Percentiles rank a stretch among this genome's conserved stretches.
phyloP scores from a whole-genome alignment of 1,140 invertebrate genomes.

The Teleopsis dalmanni region DNA sequence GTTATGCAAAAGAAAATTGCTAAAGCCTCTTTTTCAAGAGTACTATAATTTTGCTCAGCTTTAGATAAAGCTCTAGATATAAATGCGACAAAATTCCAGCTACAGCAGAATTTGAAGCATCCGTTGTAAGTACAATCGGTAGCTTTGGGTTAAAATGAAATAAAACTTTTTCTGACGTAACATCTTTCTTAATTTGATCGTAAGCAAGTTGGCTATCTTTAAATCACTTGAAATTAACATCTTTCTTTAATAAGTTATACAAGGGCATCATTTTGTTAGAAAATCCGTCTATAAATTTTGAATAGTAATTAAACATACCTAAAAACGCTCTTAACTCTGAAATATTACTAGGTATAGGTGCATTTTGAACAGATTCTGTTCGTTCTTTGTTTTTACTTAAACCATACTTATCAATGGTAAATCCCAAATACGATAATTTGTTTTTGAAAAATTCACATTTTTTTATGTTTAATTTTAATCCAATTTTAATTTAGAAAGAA shows the following conservation, averaged over 20 bases:
- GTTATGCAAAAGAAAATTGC: slow-evolving; percentile 29
- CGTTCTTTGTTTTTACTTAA: slow-evolving; percentile 22
- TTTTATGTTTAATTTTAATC: slow-evolving; percentile 20
- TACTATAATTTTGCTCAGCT: slow-evolving; percentile 46
- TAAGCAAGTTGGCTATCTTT: slow-evolving; percentile 22
- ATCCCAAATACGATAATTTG: slow-evolving; percentile 35
- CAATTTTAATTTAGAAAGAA: slow-evolving; percentile 16
- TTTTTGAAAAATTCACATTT: slow-evolving; percentile 34
- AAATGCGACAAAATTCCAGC: slow-evolving; percentile 16
- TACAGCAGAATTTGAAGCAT: slow-evolving; percentile 14
- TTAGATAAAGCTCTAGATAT: slow-evolving; percentile 15
- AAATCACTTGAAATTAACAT: slow-evolving; percentile 20
- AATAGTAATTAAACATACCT: slow-evolving; percentile 24
- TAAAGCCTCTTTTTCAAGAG: slow-evolving; percentile 51
- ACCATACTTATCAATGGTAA: slow-evolving; percentile 25
- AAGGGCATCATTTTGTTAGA: slow-evolving; percentile 18
- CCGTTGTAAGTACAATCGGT: slow-evolving; percentile 13
- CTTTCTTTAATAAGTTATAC: slow-evolving; percentile 22
- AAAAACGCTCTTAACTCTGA: slow-evolving; percentile 22
- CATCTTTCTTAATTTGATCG: slow-evolving; percentile 22
- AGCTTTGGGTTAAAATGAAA: slow-evolving; percentile 15
- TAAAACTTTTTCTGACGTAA: slow-evolving; percentile 19
- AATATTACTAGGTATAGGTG: slow-evolving; percentile 18
- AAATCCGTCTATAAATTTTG: slow-evolving; percentile 17
- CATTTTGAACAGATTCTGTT: slow-evolving; percentile 17